These are phyloP conservation scores for Nothura maculosa DNA, from an alignment of 2,797 vertebrate species.

Conservation along the genomic window DNA sequence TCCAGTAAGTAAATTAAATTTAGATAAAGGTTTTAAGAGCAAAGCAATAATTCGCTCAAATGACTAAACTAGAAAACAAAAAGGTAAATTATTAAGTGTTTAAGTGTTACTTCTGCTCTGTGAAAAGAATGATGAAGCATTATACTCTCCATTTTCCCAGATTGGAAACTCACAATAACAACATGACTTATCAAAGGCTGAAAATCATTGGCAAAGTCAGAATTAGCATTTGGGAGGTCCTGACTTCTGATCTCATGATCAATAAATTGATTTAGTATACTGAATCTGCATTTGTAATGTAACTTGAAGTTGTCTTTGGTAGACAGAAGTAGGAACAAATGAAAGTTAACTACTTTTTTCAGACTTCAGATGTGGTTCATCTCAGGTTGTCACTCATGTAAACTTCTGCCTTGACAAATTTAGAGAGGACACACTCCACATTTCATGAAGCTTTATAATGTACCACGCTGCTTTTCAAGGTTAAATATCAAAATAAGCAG, in stretches of 20 bases:
- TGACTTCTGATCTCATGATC: background rate
- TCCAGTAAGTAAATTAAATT: background rate
- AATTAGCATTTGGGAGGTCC: background rate
- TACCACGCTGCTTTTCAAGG: background rate
- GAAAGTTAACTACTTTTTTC: background rate
- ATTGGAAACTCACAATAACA: background rate
- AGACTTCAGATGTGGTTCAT: background rate
- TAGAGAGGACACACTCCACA: background rate
- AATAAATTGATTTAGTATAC: background rate
- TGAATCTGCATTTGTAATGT: background rate
- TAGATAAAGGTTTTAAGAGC: background rate
- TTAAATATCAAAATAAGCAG: background rate
- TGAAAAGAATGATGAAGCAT: background rate
- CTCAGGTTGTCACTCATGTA: background rate
- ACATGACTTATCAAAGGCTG: background rate
- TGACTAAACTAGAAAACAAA: background rate
- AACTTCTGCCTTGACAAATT: background rate
- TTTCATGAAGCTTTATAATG: background rate
- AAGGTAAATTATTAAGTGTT: background rate
- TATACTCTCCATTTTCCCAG: background rate
- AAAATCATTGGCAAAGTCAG: background rate
- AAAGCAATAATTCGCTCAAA: slow-evolving; percentile 12
- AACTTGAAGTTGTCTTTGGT: background rate
- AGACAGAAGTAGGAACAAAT: background rate
- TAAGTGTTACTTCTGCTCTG: background rate